Conservation (phyloP, 1,140 invertebrate genomes). For the Linepithema humile region DNA sequence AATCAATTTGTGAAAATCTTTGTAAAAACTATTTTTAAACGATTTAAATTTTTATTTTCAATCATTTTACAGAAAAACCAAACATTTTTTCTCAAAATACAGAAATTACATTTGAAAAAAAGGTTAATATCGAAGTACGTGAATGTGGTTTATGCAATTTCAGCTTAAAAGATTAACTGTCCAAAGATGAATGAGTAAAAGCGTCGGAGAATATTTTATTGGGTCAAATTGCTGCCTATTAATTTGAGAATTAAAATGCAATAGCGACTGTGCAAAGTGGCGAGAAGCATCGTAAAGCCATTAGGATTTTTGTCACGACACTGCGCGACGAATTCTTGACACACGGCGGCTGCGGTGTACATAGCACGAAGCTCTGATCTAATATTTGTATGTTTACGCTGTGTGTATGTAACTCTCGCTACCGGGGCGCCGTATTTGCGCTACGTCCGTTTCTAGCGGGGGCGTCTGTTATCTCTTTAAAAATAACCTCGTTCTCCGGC, state of each 20-base stretch:
- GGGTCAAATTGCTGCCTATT: background rate
- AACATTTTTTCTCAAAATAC: background rate
- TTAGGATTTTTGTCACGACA: constrained; percentile 51
- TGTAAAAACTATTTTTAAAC: background rate
- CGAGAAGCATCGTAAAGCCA: constrained; percentile 22
- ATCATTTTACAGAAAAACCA: background rate
- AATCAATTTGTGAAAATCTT: background rate
- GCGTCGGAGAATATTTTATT: background rate
- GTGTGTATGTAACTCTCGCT: constrained; percentile 50
- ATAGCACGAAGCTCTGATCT: constrained; percentile 53
- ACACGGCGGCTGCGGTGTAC: constrained; percentile 39
- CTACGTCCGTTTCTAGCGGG: constrained; percentile 37
- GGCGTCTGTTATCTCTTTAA: constrained; percentile 54
- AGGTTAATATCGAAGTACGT: background rate
- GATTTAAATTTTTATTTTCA: background rate
- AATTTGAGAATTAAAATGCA: background rate
- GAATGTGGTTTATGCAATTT: too few species aligned
- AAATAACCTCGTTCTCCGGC: constrained; percentile 50
- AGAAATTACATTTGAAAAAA: background rate
- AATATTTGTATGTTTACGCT: constrained; percentile 54
- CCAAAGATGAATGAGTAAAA: too few species aligned
- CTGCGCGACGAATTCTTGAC: constrained; percentile 44
- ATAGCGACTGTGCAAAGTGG: background rate
- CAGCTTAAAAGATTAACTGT: too few species aligned
- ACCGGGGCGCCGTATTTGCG: constrained; percentile 45